phyloP scores from a whole-genome alignment of 1,140 invertebrate genomes.

The Brachionus rotundiformis region DNA sequence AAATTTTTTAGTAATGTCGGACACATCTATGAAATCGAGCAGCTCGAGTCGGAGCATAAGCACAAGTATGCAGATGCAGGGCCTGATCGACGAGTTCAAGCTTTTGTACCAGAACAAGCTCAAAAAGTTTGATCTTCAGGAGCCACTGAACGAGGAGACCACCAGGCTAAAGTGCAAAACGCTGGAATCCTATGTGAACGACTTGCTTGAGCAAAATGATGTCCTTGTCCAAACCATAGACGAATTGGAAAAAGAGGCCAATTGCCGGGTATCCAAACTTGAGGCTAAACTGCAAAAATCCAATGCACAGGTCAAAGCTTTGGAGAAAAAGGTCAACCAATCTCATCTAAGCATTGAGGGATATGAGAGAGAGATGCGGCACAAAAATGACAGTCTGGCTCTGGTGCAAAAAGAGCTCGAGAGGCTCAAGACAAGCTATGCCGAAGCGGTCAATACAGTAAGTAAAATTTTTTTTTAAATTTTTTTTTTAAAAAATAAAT shows the following conservation, averaged over 20 bases:
- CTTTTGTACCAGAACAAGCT: constrained; percentile 37
- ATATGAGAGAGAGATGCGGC: background rate
- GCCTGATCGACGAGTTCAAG: constrained; percentile 44
- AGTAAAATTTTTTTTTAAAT: background rate
- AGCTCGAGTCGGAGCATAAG: constrained; percentile 12
- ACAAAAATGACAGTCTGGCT: constrained; percentile 15
- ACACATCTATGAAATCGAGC: constrained; percentile 49
- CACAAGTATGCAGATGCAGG: constrained; percentile 43
- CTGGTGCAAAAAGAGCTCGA: constrained; percentile 14
- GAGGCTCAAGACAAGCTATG: background rate
- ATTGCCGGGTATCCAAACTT: constrained; percentile 58
- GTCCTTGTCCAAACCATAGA: constrained; percentile 62
- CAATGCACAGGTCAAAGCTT: background rate
- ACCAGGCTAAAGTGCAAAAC: constrained; percentile 22
- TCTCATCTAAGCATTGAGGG: background rate
- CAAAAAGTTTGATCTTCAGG: constrained; percentile 2
- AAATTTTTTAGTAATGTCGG: constrained; percentile 46
- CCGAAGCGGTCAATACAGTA: constrained; percentile 10
- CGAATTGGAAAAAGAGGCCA: constrained; percentile 62
- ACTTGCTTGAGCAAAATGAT: constrained; percentile 63
- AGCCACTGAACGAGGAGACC: constrained; percentile 6
- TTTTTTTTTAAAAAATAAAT: too few relatives aligned
- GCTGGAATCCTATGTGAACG: constrained; percentile 62
- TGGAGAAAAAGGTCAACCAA: constrained; percentile 27
- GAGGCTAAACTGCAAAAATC: constrained; percentile 59